Evolutionary conservation across 2,113 vertebrate genomes (phyloP).

Genomic region (Semicossyphus pulcher): DNA sequence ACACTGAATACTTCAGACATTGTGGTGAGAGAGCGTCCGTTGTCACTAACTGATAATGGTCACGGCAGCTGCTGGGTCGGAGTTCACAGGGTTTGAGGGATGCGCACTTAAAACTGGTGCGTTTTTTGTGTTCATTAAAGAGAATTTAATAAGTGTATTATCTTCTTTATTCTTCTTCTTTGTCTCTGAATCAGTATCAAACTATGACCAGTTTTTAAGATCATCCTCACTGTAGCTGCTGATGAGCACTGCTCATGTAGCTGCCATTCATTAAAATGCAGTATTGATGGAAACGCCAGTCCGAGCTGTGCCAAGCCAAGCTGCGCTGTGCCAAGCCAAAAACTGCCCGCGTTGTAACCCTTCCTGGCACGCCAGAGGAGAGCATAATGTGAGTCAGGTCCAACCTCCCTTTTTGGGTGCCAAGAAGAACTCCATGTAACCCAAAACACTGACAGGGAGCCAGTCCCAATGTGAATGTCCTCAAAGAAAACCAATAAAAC

Average conservation of each 20-base stretch:
- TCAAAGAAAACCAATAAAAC: conserved; percentile 81
- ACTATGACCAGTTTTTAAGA: conserved; percentile 7
- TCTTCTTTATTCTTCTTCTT: conserved; percentile 2
- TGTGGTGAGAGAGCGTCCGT: conserved; percentile 64
- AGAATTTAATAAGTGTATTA: background rate
- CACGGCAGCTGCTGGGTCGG: conserved; percentile 58
- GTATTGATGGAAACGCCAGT: conserved; percentile 73
- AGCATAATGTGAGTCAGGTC: conserved; percentile 70
- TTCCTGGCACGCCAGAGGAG: conserved; percentile 65
- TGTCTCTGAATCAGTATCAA: conserved; percentile 13
- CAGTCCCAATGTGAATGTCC: conserved; percentile 75
- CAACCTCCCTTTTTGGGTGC: conserved; percentile 74
- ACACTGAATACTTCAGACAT: conserved; percentile 59
- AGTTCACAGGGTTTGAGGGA: conserved; percentile 39
- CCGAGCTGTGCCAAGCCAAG: conserved; percentile 73
- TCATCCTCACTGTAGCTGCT: conserved; percentile 54
- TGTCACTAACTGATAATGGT: conserved; percentile 71
- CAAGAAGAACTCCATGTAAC: conserved; percentile 78
- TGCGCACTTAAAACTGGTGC: background rate
- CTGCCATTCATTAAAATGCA: conserved; percentile 73
- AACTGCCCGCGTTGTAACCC: conserved; percentile 74
- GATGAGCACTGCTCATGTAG: conserved; percentile 59
- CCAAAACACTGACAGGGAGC: conserved; percentile 75
- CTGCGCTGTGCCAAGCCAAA: conserved; percentile 70
- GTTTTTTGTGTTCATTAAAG: background rate